A percentile compares a stretch with the other conserved stretches of the same genome.
phyloP scores from a whole-genome alignment of 2,113 vertebrate genomes.

The Cygnus buccinator region DNA sequence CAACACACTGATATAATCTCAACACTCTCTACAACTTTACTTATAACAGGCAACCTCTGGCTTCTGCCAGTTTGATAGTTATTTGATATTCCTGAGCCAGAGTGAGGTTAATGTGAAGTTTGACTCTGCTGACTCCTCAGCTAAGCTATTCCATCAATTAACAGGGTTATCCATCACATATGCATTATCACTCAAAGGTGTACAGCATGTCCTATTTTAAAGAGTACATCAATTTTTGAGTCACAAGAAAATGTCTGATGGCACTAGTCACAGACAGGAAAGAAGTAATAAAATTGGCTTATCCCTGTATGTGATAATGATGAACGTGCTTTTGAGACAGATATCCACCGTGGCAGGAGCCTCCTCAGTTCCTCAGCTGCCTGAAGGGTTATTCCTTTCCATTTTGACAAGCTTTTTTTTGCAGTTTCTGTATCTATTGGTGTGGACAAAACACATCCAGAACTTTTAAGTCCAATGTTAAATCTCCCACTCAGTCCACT shows the following conservation, averaged over 20 bases:
- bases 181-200: slow-evolving; percentile 12
- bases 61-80: slow-evolving; percentile 8
- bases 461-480: neutral
- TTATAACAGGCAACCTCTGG: neutral
- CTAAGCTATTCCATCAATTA: slow-evolving; percentile 31
- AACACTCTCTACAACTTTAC: neutral
- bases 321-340: neutral
- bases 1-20: slow-evolving; percentile 24
- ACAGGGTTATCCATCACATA: slow-evolving; percentile 21
- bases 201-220: slow-evolving; percentile 29
- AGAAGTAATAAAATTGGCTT: neutral
- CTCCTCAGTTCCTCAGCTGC: neutral
- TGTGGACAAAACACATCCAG: neutral
- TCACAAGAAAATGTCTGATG: neutral
- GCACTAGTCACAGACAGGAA: neutral
- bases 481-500: slow-evolving; percentile 3
- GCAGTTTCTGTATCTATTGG: neutral
- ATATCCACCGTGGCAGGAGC: neutral
- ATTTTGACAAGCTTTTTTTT: neutral
- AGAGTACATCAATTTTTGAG: slow-evolving; percentile 20
- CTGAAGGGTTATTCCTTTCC: neutral
- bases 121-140: slow-evolving; percentile 27
- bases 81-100: slow-evolving; percentile 32
- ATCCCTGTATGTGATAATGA: neutral
- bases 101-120: slow-evolving; percentile 55